phyloP scores from a whole-genome alignment of 2,888 invertebrate species.

The Peribatodes rhomboidaria region DNA sequence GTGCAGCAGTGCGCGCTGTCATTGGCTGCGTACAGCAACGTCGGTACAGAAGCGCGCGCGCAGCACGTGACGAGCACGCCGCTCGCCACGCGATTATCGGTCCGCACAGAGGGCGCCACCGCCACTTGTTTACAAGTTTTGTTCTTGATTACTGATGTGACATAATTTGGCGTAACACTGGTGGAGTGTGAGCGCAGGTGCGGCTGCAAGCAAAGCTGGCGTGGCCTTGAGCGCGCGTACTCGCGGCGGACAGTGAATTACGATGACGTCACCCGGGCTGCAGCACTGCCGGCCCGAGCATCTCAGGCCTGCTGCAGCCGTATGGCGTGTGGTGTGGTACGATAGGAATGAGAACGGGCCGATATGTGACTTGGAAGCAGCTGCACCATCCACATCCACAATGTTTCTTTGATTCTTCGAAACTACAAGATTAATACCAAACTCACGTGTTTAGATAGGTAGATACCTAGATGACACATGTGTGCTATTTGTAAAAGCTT shows the following conservation, averaged over 20 bases:
- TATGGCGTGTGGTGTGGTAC: no score
- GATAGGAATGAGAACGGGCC: no score
- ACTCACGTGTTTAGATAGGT: no score
- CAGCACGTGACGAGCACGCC: constrained; percentile 69
- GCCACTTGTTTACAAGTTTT: constrained; percentile 66
- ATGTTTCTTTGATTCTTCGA: no score
- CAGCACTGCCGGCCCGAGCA: not conserved
- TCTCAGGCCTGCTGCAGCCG: not conserved
- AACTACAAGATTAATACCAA: no score
- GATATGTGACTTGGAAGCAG: no score
- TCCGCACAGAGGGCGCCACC: constrained; percentile 65
- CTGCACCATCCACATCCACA: no score
- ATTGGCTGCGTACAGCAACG: constrained; percentile 59
- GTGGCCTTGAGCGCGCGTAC: constrained; percentile 19
- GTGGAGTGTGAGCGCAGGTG: constrained; percentile 17
- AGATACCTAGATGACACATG: no score
- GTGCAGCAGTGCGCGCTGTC: constrained; percentile 50
- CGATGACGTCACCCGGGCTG: constrained; percentile 3
- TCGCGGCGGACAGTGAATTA: constrained; percentile 1
- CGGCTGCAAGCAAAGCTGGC: constrained; percentile 6
- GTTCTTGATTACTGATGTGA: constrained; percentile 58
- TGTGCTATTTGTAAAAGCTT: no score
- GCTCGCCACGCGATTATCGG: constrained; percentile 50
- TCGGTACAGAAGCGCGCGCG: constrained; percentile 61
- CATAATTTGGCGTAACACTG: constrained; percentile 71